Conservation (phyloP, 2,797 vertebrate genomes). For the Coilia nasus region DNA sequence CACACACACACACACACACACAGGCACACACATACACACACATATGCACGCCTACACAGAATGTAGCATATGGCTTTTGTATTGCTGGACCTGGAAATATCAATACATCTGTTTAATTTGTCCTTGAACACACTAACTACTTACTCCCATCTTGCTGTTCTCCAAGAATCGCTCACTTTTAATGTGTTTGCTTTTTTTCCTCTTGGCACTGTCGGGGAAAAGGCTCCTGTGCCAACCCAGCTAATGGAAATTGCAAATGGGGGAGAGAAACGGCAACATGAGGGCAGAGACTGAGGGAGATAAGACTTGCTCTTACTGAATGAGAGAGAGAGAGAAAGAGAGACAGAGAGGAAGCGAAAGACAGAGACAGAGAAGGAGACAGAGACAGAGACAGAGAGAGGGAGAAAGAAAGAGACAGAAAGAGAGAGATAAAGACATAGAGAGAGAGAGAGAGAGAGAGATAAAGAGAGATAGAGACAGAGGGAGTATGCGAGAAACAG, state of each 20-base stretch:
- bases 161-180: not conserved
- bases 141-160: not conserved
- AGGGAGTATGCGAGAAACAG: not conserved
- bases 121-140: not conserved
- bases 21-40: not conserved
- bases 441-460: too few species aligned
- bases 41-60: not conserved
- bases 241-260: conserved; percentile 2
- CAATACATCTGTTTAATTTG: not conserved
- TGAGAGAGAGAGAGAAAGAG: too few species aligned
- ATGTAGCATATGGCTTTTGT: not conserved
- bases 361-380: not conserved
- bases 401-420: not conserved
- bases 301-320: not conserved
- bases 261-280: not conserved
- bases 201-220: not conserved
- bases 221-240: not conserved
- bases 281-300: not conserved
- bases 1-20: not conserved
- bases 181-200: not conserved
- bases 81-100: not conserved
- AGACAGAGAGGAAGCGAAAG: not conserved
- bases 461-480: not conserved
- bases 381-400: not conserved
- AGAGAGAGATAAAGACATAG: too few species aligned